A percentile compares a stretch with the other conserved stretches of the same genome.
phyloP scores from a whole-genome alignment of 2,797 vertebrate species.

The Propithecus deckenii region DNA sequence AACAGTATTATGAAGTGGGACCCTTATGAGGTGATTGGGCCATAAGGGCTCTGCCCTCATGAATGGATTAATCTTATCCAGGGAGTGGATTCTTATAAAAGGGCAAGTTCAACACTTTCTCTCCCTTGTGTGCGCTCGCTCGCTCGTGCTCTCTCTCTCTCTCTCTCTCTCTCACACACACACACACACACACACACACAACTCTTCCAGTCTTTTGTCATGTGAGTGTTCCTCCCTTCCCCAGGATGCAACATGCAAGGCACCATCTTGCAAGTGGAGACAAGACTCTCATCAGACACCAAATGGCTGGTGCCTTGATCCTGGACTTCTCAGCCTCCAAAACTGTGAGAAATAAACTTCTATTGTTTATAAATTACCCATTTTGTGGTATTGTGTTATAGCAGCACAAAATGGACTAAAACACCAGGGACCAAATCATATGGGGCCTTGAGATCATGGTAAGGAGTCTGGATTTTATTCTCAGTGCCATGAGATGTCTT shows the following conservation, averaged over 20 bases:
- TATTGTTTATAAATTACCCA: background rate
- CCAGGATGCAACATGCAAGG: background rate
- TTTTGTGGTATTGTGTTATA: background rate
- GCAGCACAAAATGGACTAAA: background rate
- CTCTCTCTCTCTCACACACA: too few relatives aligned
- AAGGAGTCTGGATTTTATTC: background rate
- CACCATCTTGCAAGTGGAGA: background rate
- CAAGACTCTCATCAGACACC: background rate
- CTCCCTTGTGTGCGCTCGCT: background rate
- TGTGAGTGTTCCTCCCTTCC: background rate
- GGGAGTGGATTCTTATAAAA: background rate
- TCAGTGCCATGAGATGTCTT: background rate
- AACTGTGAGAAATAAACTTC: background rate
- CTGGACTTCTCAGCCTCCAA: background rate
- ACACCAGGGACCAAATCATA: background rate
- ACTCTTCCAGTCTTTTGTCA: background rate
- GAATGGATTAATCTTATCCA: background rate
- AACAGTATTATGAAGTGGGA: background rate
- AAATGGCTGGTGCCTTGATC: background rate
- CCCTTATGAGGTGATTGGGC: background rate
- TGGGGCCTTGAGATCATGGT: background rate
- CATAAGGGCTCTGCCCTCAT: background rate
- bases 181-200: background rate
- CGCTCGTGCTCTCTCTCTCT: background rate
- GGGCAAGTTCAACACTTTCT: background rate